phyloP scores from a whole-genome alignment of 2,888 invertebrate genomes.

The Apomyelois bistriatella region DNA sequence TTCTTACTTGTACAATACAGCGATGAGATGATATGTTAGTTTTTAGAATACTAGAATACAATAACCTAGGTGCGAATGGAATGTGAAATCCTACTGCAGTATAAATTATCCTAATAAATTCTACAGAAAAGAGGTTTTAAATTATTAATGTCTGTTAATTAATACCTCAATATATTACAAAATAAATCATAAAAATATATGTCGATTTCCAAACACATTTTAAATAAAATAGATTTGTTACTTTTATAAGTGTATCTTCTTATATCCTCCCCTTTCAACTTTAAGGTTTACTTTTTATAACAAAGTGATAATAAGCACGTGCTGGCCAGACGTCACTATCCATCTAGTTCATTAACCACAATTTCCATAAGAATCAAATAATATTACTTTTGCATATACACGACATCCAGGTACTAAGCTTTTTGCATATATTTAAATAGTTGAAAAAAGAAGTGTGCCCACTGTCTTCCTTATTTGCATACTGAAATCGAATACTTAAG shows the following conservation, averaged over 20 bases:
- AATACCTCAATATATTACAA: no score
- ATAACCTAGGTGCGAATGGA: constrained; percentile 1
- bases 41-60: constrained; percentile 9
- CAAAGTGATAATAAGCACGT: constrained; percentile 24
- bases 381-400: constrained; percentile 44
- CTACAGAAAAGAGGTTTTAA: no score
- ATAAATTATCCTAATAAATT: no score
- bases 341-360: constrained; percentile 58
- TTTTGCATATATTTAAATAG: constrained; percentile 67
- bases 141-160: no score
- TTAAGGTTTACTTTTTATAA: not conserved
- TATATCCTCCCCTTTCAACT: no score
- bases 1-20: constrained; percentile 68
- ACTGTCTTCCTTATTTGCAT: constrained; percentile 43
- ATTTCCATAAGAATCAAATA: constrained; percentile 66
- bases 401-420: constrained; percentile 60
- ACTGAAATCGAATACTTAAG: constrained; percentile 38
- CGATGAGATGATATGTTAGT: constrained; percentile 31
- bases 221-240: no score
- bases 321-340: constrained; percentile 29
- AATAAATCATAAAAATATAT: no score
- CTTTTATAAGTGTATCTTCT: no score
- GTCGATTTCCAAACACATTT: no score
- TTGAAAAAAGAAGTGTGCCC: constrained; percentile 54
- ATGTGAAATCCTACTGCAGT: not conserved